These are phyloP conservation scores for Cancer borealis DNA, from an alignment of 2,888 invertebrate genomes.

Conservation along the genomic window DNA sequence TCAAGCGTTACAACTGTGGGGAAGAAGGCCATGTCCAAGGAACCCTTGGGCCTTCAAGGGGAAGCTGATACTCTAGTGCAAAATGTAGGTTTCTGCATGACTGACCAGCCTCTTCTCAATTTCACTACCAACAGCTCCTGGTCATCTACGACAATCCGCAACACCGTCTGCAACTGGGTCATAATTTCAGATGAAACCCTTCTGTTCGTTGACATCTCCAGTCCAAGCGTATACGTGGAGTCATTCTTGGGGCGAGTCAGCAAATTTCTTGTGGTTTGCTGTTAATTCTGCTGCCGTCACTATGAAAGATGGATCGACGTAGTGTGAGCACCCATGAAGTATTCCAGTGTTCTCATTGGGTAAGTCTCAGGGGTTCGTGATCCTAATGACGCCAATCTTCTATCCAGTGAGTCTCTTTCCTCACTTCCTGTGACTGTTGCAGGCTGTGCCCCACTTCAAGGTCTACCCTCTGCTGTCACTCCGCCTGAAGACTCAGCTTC, in stretches of 20 bases:
- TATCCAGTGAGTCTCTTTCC: background rate
- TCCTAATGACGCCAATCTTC: background rate
- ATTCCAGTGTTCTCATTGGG: slow-evolving; percentile 28
- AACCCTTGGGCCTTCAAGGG: slow-evolving; percentile 27
- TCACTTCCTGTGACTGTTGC: background rate
- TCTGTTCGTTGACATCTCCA: background rate
- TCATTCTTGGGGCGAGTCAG: background rate
- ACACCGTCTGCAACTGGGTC: slow-evolving; percentile 41
- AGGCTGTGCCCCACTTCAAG: background rate
- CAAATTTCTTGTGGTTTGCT: slow-evolving; percentile 7
- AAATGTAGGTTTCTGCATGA: background rate
- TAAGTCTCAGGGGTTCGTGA: slow-evolving; percentile 2
- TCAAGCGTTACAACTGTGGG: slow-evolving; percentile 39
- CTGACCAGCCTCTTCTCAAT: background rate
- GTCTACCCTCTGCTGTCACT: background rate
- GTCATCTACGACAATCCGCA: background rate
- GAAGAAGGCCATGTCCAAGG: slow-evolving; percentile 47
- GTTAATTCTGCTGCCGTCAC: slow-evolving; percentile 18
- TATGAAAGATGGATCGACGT: slow-evolving; percentile 8
- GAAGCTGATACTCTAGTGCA: background rate
- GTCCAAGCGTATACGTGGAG: background rate
- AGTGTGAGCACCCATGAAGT: slow-evolving; percentile 29
- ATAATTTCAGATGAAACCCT: slow-evolving; percentile 34
- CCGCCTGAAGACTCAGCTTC: background rate
- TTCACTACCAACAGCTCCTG: slow-evolving; percentile 42